Percentiles rank a stretch among this genome's conserved stretches.
phyloP scores from a whole-genome alignment of 2,113 vertebrate genomes.

The Eudyptes chrysolophus region DNA sequence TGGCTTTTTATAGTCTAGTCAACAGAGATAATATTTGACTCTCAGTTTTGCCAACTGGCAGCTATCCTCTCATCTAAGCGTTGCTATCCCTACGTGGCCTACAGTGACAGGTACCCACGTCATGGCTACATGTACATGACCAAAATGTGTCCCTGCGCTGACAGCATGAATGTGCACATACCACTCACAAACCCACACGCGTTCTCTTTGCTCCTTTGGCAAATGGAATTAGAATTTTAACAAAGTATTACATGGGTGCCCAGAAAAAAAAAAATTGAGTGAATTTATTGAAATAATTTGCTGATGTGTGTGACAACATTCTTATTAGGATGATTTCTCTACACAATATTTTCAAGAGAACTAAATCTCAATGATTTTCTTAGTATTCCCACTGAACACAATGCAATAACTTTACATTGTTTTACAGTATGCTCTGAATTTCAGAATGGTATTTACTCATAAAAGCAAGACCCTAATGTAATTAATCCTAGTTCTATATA shows the following conservation, averaged over 20 bases:
- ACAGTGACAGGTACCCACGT: neutral
- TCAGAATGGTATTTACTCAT: neutral
- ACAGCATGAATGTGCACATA: neutral
- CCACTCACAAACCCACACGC: rapidly evolving
- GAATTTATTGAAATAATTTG: neutral
- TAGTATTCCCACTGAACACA: neutral
- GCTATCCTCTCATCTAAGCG: neutral
- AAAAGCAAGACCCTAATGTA: neutral
- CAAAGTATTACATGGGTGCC: neutral
- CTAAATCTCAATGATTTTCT: neutral
- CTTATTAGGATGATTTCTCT: neutral
- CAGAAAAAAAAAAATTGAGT: neutral
- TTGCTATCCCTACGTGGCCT: neutral
- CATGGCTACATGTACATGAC: neutral
- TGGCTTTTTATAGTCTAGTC: neutral
- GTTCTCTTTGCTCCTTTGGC: neutral
- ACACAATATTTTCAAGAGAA: neutral
- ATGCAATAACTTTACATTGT: neutral
- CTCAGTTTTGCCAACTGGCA: neutral
- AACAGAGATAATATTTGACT: neutral
- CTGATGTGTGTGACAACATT: neutral
- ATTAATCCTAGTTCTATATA: neutral
- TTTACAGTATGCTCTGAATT: neutral
- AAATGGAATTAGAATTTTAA: neutral
- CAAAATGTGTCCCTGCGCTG: neutral